Percentiles rank a stretch among this genome's conserved stretches.
phyloP scores from a whole-genome alignment of 1,140 invertebrate species.

The Bombus confusus region DNA sequence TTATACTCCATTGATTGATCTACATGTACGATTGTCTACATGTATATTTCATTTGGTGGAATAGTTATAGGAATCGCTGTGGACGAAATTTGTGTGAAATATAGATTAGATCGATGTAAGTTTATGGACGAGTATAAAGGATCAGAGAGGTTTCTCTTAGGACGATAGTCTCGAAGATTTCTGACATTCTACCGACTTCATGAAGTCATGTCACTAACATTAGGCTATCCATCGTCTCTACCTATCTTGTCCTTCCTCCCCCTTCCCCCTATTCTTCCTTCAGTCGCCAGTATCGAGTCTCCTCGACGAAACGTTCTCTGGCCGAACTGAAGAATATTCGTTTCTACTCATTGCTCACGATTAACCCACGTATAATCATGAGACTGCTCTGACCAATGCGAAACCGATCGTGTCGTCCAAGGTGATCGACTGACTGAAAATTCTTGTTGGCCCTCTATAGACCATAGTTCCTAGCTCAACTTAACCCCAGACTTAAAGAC shows the following conservation, averaged over 20 bases:
- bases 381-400: constrained; percentile 7
- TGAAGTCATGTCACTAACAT: background rate
- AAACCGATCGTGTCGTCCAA: background rate
- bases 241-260: constrained; percentile 22
- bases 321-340: constrained; percentile 1
- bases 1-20: background rate
- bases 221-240: background rate
- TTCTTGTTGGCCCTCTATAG: constrained; percentile 17
- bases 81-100: background rate
- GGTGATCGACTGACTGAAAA: constrained; percentile 11
- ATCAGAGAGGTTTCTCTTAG: background rate
- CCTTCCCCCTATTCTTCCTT: background rate
- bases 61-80: too few species aligned
- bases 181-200: background rate
- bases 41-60: background rate
- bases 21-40: background rate
- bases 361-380: constrained; percentile 12
- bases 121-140: background rate
- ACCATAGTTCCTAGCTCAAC: constrained; percentile 26
- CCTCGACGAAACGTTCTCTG: constrained; percentile 17
- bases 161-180: background rate
- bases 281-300: constrained; percentile 18
- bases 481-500: background rate
- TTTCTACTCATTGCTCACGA: constrained; percentile 32
- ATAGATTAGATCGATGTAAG: background rate